Evolutionary conservation across 2,888 invertebrate genomes (phyloP).

Genomic region (Exocentrus adspersus): DNA sequence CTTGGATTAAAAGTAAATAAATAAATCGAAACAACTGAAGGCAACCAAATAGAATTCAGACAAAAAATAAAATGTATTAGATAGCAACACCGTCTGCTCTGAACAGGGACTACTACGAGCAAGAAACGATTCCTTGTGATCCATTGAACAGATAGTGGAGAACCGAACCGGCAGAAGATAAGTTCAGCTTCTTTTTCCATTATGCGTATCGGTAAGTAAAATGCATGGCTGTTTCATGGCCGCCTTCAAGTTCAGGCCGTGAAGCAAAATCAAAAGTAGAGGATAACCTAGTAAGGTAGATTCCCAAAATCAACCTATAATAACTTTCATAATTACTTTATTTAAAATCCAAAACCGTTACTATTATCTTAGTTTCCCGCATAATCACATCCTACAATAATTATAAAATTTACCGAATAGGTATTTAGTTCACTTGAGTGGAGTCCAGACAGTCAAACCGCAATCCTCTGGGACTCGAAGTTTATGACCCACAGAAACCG

Average conservation of each 20-base stretch:
- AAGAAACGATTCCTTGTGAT: constrained; percentile 46
- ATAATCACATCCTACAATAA: no score
- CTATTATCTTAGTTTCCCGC: no score
- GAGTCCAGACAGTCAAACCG: constrained; percentile 5
- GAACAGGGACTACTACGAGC: constrained; percentile 19
- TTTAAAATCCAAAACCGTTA: no score
- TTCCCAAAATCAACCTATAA: no score
- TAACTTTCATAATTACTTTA: no score
- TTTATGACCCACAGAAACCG: constrained; percentile 20
- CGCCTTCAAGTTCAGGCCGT: background rate
- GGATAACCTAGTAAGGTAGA: no score
- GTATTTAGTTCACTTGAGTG: no score
- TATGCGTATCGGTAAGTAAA: constrained; percentile 33
- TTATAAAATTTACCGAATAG: no score
- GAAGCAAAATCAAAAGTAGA: background rate
- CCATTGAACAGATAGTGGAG: constrained; percentile 47
- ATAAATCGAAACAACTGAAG: no score
- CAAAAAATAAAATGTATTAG: constrained; percentile 38
- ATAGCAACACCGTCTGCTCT: constrained; percentile 37
- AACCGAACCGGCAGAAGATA: constrained; percentile 39
- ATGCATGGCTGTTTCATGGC: background rate
- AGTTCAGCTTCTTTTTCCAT: constrained; percentile 28
- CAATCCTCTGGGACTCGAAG: constrained; percentile 8
- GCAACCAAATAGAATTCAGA: constrained; percentile 27
- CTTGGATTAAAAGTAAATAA: no score